Evolutionary conservation across 2,113 vertebrate species (phyloP).

Genomic region (Motacilla tschutschensis): DNA sequence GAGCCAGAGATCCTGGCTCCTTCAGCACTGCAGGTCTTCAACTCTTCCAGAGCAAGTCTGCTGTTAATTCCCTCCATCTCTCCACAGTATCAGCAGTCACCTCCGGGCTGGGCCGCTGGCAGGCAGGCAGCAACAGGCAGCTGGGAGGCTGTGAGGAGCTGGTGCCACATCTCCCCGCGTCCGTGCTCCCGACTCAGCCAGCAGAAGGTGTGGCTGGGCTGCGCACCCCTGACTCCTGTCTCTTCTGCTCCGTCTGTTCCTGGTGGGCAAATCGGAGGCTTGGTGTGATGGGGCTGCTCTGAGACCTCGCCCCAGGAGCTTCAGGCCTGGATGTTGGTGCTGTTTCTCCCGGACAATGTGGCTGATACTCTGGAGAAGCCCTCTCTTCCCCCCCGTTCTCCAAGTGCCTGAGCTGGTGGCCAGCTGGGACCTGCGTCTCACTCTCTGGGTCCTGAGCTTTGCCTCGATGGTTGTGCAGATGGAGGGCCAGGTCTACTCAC

Average conservation of each 20-base stretch:
- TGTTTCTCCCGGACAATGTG: slow-evolving; percentile 75
- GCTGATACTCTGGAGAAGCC: slow-evolving; percentile 64
- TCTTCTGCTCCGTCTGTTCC: background rate
- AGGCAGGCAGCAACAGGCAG: slow-evolving; percentile 1
- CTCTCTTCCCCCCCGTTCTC: slow-evolving; percentile 65
- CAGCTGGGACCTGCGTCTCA: slow-evolving; percentile 70
- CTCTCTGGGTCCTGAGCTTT: slow-evolving; percentile 88
- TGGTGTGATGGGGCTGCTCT: slow-evolving; percentile 19
- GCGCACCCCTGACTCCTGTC: background rate
- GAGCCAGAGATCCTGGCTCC: background rate
- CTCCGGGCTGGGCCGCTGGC: background rate
- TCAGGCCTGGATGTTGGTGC: slow-evolving; percentile 71
- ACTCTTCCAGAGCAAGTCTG: slow-evolving; percentile 10
- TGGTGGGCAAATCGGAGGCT: background rate
- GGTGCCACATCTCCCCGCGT: background rate
- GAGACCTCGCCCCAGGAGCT: slow-evolving; percentile 66
- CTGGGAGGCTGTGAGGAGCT: slow-evolving; percentile 3
- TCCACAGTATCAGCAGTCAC: slow-evolving; percentile 36
- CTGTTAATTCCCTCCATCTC: slow-evolving; percentile 36
- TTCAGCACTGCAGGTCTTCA: background rate
- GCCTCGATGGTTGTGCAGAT: slow-evolving; percentile 73
- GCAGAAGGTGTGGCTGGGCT: slow-evolving; percentile 12
- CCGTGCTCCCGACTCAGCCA: background rate
- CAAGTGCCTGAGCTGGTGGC: slow-evolving; percentile 74
- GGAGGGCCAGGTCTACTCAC: slow-evolving; percentile 87